Evolutionary conservation across 2,113 vertebrate genomes (phyloP), one percentile per base, ranked within the genome.

Genomic region (Scalopus aquaticus): DNA sequence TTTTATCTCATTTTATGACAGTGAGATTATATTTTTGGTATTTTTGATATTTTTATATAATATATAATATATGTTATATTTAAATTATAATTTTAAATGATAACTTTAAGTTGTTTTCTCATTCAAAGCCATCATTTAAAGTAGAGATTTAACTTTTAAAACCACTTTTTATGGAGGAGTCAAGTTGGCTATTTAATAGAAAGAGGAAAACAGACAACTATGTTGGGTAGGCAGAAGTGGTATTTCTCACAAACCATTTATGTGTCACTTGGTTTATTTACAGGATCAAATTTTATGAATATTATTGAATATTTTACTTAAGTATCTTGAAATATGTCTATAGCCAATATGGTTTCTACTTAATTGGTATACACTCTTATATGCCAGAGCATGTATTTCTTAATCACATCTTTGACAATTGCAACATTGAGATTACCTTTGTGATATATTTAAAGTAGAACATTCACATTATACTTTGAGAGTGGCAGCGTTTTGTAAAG

Each of bases 261-360:
- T 37, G 9, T 74, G 56, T 78, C 26, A 37, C 35, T 84, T 76
- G 67, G 16, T 85, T 90, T 95, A 81, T 94, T 94, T 93, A 82
- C 58, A 91, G 22, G 42, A 64, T 73, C 81, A 49, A 62, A 67
- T 76, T 86, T 89, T 77, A 91, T 83, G 12, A 78, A 84, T 24
- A 81, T 60, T 82, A 65, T 65, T 39, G 35, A 78, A 24, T 86
- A 2, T 92, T 97, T 93, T 35, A 51, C 39, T 77, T 94, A 30
- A 58, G 2, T 49, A 30, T 67, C 64, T 39, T 77, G 24, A 90
- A 96, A 90, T 73, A 12, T 85, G 44, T 78, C 78, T 89, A 39
- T 2, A 32, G 26, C 15, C n/a, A 90, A 62, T 81, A 37, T 89
- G 13, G 72, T 91, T 91, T 16, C 85, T 30, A 56, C 90, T 94